Evolutionary conservation across 2,797 vertebrate species (phyloP).

Genomic region (Synaphobranchus kaupii): DNA sequence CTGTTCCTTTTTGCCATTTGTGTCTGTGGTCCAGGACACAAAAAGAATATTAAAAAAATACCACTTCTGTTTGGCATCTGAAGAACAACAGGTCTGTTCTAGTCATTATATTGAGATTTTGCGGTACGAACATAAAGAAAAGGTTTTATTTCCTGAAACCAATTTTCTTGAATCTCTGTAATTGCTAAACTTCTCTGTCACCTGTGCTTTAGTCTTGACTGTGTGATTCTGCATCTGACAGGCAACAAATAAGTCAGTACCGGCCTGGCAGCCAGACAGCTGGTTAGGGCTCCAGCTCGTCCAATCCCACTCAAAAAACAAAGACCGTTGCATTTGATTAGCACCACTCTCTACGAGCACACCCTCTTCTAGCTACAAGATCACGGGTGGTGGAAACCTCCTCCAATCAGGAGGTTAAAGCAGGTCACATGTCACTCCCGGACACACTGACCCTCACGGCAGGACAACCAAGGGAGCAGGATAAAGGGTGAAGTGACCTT

Average conservation of each 20-base stretch:
- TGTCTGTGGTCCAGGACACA: background rate
- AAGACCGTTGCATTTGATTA: conserved; percentile 43
- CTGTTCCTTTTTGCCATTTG: background rate
- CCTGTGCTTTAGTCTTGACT: background rate
- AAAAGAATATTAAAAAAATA: background rate
- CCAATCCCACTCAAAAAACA: conserved; percentile 42
- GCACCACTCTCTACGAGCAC: background rate
- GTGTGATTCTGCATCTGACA: conserved; percentile 23
- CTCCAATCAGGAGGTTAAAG: conserved; percentile 62
- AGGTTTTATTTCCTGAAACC: background rate
- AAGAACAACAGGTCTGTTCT: background rate
- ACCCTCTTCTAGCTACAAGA: conserved; percentile 40
- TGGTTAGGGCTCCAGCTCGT: conserved; percentile 32
- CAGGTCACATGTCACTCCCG: conserved; percentile 59
- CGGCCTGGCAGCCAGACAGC: conserved; percentile 34
- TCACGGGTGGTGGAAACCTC: conserved; percentile 59
- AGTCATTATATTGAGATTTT: background rate
- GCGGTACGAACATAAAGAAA: background rate
- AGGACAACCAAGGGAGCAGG: conserved; percentile 52
- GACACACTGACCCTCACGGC: conserved; percentile 43
- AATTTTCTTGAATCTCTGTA: background rate
- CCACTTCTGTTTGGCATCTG: background rate
- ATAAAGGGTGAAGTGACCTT: conserved; percentile 61
- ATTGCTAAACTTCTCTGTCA: background rate
- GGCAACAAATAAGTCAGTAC: conserved; percentile 35